Evolutionary conservation across 2,113 vertebrate genomes (phyloP).

Genomic region (Saimiri boliviensis): DNA sequence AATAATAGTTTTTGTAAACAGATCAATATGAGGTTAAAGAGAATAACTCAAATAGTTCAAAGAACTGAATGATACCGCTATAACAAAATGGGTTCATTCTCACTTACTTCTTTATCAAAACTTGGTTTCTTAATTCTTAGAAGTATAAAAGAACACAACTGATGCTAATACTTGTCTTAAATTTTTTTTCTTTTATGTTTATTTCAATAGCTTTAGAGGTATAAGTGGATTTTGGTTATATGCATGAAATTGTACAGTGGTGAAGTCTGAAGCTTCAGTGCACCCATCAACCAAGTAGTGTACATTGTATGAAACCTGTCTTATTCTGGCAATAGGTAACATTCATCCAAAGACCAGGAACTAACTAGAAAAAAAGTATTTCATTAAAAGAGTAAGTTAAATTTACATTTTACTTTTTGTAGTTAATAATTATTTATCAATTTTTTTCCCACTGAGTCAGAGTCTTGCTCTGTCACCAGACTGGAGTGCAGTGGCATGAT

Average conservation of each 20-base stretch:
- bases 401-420: conserved; percentile 2
- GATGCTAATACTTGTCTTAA: not conserved
- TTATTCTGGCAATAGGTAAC: not conserved
- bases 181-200: no score
- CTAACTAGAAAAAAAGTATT: not conserved
- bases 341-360: not conserved
- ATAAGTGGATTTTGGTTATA: no score
- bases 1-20: not conserved
- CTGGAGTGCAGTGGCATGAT: not conserved
- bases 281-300: no score
- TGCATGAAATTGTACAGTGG: no score
- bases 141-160: not conserved
- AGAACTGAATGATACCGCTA: not conserved
- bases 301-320: not conserved
- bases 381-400: not conserved
- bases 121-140: not conserved
- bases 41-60: not conserved
- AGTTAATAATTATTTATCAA: not conserved
- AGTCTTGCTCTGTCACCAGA: not conserved
- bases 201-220: no score
- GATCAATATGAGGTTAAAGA: not conserved
- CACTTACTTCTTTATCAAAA: not conserved
- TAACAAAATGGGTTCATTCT: not conserved
- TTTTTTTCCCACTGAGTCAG: not conserved
- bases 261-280: no score